Evolutionary conservation across 1,140 invertebrate genomes (phyloP).

Genomic region (Drosophila biarmipes): DNA sequence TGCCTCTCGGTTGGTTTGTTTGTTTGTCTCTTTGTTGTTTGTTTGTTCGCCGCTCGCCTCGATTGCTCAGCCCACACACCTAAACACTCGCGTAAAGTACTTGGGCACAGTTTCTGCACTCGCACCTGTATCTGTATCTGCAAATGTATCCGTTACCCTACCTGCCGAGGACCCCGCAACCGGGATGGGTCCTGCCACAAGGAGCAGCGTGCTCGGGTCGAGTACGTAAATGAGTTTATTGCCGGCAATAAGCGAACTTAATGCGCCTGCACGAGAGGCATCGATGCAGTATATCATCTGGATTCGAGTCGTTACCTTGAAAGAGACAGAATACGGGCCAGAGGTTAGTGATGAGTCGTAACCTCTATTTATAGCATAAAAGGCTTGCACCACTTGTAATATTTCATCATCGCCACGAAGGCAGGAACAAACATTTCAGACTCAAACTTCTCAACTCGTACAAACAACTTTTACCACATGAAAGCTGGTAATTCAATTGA

Average conservation of each 20-base stretch:
- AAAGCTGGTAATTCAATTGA: neutral
- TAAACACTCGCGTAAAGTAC: conserved; percentile 38
- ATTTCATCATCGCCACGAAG: conserved; percentile 4
- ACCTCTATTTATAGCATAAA: conserved; percentile 18
- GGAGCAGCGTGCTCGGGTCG: conserved; percentile 15
- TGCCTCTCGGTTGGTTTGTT: conserved; percentile 31
- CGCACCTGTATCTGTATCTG: neutral
- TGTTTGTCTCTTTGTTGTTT: conserved; percentile 12
- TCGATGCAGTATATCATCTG: conserved; percentile 52
- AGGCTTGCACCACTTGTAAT: conserved; percentile 9
- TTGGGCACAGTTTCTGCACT: conserved; percentile 30
- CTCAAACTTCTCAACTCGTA: neutral
- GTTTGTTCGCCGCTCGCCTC: conserved; percentile 28
- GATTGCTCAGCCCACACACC: conserved; percentile 36
- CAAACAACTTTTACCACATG: neutral
- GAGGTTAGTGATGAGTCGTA: conserved; percentile 35
- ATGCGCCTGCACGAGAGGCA: conserved; percentile 50
- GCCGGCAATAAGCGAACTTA: conserved; percentile 49
- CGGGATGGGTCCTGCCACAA: conserved; percentile 20
- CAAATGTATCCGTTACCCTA: neutral
- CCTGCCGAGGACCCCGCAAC: conserved; percentile 18
- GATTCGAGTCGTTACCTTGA: conserved; percentile 50
- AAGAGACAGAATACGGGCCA: conserved; percentile 30
- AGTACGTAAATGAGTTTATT: conserved; percentile 55
- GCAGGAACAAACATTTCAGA: too few species aligned